Conservation (phyloP, 2,888 invertebrate species). For the Anticlea derivata region DNA sequence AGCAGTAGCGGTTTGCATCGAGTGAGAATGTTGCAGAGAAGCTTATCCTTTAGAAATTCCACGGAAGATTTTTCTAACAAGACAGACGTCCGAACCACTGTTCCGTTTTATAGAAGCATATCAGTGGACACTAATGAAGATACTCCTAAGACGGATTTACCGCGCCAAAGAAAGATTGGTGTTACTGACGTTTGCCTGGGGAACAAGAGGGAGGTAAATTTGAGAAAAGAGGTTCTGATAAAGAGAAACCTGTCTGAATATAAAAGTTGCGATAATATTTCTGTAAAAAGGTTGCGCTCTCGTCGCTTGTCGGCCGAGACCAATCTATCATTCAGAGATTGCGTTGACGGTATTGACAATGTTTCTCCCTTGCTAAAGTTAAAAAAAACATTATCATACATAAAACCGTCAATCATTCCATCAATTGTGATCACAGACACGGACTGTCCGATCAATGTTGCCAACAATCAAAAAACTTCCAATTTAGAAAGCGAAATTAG, state of each 20-base stretch:
- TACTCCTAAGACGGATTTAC: conserved; percentile 28
- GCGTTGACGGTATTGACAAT: conserved; percentile 23
- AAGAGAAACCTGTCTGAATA: conserved; percentile 50
- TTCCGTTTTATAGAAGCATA: conserved; percentile 53
- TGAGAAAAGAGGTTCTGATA: conserved; percentile 60
- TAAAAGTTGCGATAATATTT: conserved; percentile 60
- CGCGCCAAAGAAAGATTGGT: conserved; percentile 54
- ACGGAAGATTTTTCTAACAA: conserved; percentile 43
- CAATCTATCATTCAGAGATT: conserved; percentile 8
- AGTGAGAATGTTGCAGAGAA: conserved; percentile 52
- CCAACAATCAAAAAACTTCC: conserved; percentile 55
- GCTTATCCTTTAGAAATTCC: conserved; percentile 43
- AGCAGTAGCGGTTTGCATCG: conserved; percentile 53
- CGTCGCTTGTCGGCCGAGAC: conserved; percentile 36
- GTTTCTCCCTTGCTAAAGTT: conserved; percentile 39
- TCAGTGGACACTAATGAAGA: conserved; percentile 43
- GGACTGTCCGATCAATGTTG: conserved; percentile 45
- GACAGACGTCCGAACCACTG: conserved; percentile 37
- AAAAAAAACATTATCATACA: conserved; percentile 37
- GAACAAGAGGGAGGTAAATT: conserved; percentile 48
- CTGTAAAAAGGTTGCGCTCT: conserved; percentile 33
- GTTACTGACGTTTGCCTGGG: conserved; percentile 50
- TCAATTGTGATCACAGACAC: conserved; percentile 46
- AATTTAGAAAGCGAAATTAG: conserved; percentile 37
- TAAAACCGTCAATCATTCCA: conserved; percentile 39